Evolutionary conservation across 1,140 invertebrate genomes (phyloP), one percentile per base, ranked within the genome.

Genomic region (Lordiphosa mommai): DNA sequence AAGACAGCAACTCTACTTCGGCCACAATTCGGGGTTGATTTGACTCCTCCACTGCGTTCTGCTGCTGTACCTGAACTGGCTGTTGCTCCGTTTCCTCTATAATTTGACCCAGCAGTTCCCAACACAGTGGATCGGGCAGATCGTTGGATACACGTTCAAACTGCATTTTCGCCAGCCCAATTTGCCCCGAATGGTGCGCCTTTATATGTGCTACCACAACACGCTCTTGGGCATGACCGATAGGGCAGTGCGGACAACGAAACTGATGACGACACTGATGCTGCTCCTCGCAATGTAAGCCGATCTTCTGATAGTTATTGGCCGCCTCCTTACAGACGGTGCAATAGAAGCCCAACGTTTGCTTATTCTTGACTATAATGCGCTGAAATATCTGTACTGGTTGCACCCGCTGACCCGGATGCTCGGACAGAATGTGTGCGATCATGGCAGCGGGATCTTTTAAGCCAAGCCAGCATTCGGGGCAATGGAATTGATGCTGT

Each of bases 291-390:
- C 61, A 71, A 50, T 80, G 76, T 2, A 1, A 0, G 0, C 9
- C n/a, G 0, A 76, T 84, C 7, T 12, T 38, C 3, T 46, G 53
- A 12, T 29, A 53, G 3, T 0, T 71, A 4, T 0, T 32, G 3
- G 33, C 27, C 5, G 32, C 6, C 10, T 41, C 17, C 2, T 55
- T 5, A 23, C 76, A 80, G 0, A 2, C 6, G 7, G n/a, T 38
- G 38, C 76, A 80, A 14, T 51, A 68, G 38, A 84, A 72, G 17
- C 57, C 76, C 0, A 84, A 2, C 0, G 58, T 60, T 3, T 55
- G 52, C 2, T 23, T 44, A 20, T 20, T 61, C 30, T 59, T 82
- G 0, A 0, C 1, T 0, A 16, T 10, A 0, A 36, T 13, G 3
- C 34, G 63, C 13, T 53, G 37, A 40, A 16, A 80, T 8, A 56